These are phyloP conservation scores for Gryon sp. DNA, from an alignment of 1,140 invertebrate genomes.

Conservation along the genomic window DNA sequence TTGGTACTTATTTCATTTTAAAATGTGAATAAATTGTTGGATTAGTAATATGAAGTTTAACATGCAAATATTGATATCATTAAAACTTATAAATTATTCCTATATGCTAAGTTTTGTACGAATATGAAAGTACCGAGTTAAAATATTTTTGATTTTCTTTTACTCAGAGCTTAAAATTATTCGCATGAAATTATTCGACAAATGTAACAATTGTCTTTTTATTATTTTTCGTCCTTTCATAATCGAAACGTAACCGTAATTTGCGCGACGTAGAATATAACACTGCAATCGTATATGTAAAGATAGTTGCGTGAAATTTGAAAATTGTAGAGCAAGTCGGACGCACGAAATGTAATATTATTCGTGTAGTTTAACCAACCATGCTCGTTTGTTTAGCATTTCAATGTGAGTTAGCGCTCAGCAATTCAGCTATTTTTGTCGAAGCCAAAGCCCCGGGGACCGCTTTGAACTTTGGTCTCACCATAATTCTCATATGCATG, in stretches of 20 bases:
- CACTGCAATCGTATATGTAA: constrained; percentile 55
- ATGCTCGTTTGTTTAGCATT: constrained; percentile 61
- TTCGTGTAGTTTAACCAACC: constrained; percentile 62
- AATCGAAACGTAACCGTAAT: constrained; percentile 41
- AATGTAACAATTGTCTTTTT: constrained; percentile 29
- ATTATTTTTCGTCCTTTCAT: constrained; percentile 23
- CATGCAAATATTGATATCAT: no score
- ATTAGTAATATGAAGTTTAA: neutral
- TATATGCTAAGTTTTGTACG: no score
- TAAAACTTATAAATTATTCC: no score
- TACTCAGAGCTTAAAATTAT: no score
- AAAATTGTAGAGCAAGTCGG: constrained; percentile 59
- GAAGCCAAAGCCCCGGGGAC: constrained; percentile 62
- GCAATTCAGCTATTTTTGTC: constrained; percentile 71
- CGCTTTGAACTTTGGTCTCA: constrained; percentile 71
- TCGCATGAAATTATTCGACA: neutral
- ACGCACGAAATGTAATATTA: constrained; percentile 63
- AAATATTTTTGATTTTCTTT: no score
- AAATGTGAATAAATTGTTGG: no score
- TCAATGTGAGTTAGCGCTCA: constrained; percentile 60
- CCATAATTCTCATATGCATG: constrained; percentile 69
- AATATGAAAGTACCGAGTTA: no score
- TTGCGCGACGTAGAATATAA: constrained; percentile 23
- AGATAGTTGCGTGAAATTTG: constrained; percentile 62
- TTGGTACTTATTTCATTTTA: no score